These are phyloP conservation scores for Alloplasta piceator DNA, from an alignment of 2,888 invertebrate species.

Conservation along the genomic window DNA sequence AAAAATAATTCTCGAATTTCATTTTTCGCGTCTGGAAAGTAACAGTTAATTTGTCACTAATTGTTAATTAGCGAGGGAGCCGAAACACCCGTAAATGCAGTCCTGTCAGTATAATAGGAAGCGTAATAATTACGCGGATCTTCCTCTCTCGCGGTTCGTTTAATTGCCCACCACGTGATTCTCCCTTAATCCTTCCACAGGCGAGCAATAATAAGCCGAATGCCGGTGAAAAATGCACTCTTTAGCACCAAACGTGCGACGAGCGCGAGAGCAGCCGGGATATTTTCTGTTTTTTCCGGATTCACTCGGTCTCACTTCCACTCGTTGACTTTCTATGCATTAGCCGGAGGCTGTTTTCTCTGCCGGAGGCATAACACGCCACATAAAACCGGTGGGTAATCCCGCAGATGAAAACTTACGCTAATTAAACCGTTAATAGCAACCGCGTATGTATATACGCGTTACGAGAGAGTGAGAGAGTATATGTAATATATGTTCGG, in stretches of 20 bases:
- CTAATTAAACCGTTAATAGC: slow-evolving; percentile 83
- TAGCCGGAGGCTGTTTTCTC: slow-evolving; percentile 28
- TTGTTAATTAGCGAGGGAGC: slow-evolving; percentile 28
- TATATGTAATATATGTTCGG: slow-evolving; percentile 42
- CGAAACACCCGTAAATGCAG: neutral
- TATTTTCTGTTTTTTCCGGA: slow-evolving; percentile 58
- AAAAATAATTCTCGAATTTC: too few species aligned
- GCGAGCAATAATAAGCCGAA: slow-evolving; percentile 77
- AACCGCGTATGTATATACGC: slow-evolving; percentile 74
- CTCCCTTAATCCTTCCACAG: slow-evolving; percentile 71
- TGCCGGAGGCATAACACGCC: slow-evolving; percentile 45
- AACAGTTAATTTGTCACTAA: neutral
- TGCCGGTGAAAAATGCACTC: slow-evolving; percentile 70
- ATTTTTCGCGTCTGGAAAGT: too few species aligned
- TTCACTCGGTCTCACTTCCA: slow-evolving; percentile 50
- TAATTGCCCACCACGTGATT: slow-evolving; percentile 70
- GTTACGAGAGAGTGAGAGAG: slow-evolving; percentile 72
- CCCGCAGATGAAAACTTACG: slow-evolving; percentile 82
- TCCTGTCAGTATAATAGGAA: neutral
- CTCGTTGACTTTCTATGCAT: slow-evolving; percentile 1
- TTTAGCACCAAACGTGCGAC: slow-evolving; percentile 35
- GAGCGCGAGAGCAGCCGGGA: slow-evolving; percentile 23
- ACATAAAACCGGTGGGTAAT: slow-evolving; percentile 72
- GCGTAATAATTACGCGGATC: slow-evolving; percentile 26
- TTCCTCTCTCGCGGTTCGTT: slow-evolving; percentile 50